phyloP scores from a whole-genome alignment of 2,888 invertebrate species.

The Anagyrus pseudococci region DNA sequence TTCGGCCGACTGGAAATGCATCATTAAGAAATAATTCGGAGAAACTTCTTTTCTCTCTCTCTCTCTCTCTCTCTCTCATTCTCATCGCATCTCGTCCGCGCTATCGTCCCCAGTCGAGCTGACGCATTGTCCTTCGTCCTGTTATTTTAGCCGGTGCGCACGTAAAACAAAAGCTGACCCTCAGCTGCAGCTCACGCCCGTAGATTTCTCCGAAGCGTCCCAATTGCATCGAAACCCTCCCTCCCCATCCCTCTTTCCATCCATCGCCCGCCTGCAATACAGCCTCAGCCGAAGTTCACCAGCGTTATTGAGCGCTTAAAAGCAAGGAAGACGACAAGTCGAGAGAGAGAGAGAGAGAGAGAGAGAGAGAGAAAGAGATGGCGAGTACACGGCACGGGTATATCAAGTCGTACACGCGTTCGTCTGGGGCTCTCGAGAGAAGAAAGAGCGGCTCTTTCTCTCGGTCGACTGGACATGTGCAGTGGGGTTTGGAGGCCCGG shows the following conservation, averaged over 20 bases:
- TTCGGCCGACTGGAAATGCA: too few relatives aligned
- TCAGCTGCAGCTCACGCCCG: not conserved
- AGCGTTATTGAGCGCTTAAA: not conserved
- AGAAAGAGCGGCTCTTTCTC: not conserved
- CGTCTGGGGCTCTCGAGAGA: too few relatives aligned
- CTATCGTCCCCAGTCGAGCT: not conserved
- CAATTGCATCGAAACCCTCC: not conserved
- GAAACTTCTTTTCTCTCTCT: not conserved
- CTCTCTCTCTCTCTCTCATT: slow-evolving; percentile 1
- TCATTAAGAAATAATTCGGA: not conserved
- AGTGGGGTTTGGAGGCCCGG: slow-evolving; percentile 13
- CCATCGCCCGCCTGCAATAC: too few relatives aligned
- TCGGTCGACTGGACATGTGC: slow-evolving; percentile 14
- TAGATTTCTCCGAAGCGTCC: slow-evolving; percentile 43
- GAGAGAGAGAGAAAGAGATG: not conserved
- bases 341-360: slow-evolving; percentile 7
- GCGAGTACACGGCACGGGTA: too few relatives aligned
- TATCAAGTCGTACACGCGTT: too few relatives aligned
- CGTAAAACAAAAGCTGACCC: not conserved
- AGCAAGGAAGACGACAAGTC: too few relatives aligned
- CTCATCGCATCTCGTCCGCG: not conserved
- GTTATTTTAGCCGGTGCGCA: not conserved
- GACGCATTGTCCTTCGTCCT: not conserved
- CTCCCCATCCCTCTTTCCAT: too few relatives aligned
- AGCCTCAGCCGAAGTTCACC: not conserved